Base-by-base conservation (phyloP, 1,140 invertebrate genomes). In the Zaprionus nigranus region DNA sequence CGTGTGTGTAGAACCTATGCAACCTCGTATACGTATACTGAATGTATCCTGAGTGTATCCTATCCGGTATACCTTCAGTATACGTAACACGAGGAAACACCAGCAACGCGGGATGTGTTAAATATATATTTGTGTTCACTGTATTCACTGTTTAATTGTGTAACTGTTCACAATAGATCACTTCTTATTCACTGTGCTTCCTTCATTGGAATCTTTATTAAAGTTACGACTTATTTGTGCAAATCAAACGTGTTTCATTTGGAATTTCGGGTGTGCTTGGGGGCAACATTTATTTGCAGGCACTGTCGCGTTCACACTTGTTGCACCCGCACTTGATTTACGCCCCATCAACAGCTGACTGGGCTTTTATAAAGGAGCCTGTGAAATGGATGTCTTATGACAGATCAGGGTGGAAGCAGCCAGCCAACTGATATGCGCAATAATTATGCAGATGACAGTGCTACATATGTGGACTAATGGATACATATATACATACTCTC, bases 61-160 rank as follows among this genome's bases (percentile, higher is more conserved):
- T 97, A 96, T 98, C 97, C 97, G 97, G 97, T 98, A 98, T 98
- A 98, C 97, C 97, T 98, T 98, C 97, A 98, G 97, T 98, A 98
- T 98, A 98, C 97, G 97, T 98, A 98, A 98, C 97, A 98, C 97
- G 97, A 97, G 96, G 96, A 95, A 95, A 95, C 96, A 97, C 96
- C 93, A 92, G 93, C 96, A 93, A 93, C 96, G 94, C 74, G 93
- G 93, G 92, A 93, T 64, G 71, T 79, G 74, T 73, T 40, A 71
- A 58, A 36, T 43, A 54, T 17, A 17, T 9, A 6, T 17, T 3
- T 15, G 15, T 17, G 17, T 6, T 53, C 20, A 53, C 51, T 53
- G 9, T 53, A n/a, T 13, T 53, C 20, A 53, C 17, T 17, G 22
- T 30, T 56, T 56, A 28, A 4, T 36, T 59, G 2, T 24, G 24